These are phyloP conservation scores for Hemistola chrysoprasaria DNA, from an alignment of 2,888 invertebrate species.

Conservation along the genomic window DNA sequence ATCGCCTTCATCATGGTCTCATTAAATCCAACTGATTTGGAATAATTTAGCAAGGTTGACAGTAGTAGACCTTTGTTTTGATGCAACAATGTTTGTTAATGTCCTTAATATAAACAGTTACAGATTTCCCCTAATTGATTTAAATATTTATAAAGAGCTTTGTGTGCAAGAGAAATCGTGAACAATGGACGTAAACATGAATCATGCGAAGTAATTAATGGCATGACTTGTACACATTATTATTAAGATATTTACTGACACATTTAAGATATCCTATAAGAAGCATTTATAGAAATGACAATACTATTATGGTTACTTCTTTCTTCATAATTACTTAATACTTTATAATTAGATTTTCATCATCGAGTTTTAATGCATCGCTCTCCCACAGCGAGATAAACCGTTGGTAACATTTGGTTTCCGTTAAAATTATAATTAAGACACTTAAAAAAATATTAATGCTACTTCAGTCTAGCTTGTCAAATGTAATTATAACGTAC, in stretches of 20 bases:
- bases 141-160: conserved; percentile 30
- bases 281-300: conserved; percentile 16
- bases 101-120: conserved; percentile 21
- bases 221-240: conserved; percentile 40
- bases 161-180: conserved; percentile 42
- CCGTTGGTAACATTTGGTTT: conserved; percentile 36
- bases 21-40: no score
- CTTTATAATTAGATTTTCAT: no score
- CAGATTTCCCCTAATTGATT: conserved; percentile 29
- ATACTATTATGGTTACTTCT: no score
- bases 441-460: not conserved
- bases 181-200: conserved; percentile 57
- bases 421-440: conserved; percentile 16
- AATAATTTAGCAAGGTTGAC: no score
- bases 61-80: conserved; percentile 10
- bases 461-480: no score
- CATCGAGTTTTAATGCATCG: conserved; percentile 37
- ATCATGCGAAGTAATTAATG: conserved; percentile 51
- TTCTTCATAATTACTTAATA: no score
- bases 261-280: conserved; percentile 41
- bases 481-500: no score
- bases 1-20: no score
- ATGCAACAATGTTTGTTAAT: conserved; percentile 9
- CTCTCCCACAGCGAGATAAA: conserved; percentile 67
- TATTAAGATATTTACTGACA: conserved; percentile 46